Percentiles rank a stretch among this genome's conserved stretches.
Evolutionary conservation across 1,140 invertebrate species (phyloP).

Genomic region (Drosophila triauraria): DNA sequence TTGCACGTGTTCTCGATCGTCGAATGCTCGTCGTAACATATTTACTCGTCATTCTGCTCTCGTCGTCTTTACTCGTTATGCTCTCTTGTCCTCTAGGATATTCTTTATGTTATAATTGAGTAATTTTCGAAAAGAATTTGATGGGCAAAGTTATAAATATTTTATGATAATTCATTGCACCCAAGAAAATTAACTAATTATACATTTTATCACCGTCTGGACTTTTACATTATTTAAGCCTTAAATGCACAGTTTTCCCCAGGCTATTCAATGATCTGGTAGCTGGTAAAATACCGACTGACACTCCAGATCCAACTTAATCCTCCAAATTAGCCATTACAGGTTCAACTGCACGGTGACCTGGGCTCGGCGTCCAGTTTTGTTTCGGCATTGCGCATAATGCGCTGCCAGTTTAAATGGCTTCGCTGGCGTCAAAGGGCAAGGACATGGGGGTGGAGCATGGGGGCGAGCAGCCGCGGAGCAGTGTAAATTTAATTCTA

Average conservation of each 20-base stretch:
- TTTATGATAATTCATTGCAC: not conserved
- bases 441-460: too few relatives aligned
- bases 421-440: slow-evolving; percentile 48
- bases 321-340: not conserved
- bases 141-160: not conserved
- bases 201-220: too few relatives aligned
- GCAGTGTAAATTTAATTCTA: slow-evolving; percentile 72
- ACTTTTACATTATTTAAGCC: not conserved
- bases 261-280: not conserved
- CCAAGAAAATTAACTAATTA: not conserved
- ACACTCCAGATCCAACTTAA: not conserved
- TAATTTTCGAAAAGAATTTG: not conserved
- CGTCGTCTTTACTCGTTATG: not conserved
- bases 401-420: slow-evolving; percentile 51
- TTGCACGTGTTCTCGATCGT: too few relatives aligned
- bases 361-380: not conserved
- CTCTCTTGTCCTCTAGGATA: not conserved
- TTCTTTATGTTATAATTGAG: not conserved
- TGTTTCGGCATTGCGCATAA: slow-evolving; percentile 28
- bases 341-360: not conserved
- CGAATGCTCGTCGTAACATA: too few relatives aligned
- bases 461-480: not conserved
- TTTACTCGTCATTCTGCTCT: not conserved
- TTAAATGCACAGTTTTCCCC: not conserved
- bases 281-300: not conserved